A percentile compares a stretch with the other conserved stretches of the same genome.
These are phyloP conservation scores for Chlorospingus semifuscus DNA, from an alignment of 2,797 vertebrate genomes.

Conservation along the genomic window DNA sequence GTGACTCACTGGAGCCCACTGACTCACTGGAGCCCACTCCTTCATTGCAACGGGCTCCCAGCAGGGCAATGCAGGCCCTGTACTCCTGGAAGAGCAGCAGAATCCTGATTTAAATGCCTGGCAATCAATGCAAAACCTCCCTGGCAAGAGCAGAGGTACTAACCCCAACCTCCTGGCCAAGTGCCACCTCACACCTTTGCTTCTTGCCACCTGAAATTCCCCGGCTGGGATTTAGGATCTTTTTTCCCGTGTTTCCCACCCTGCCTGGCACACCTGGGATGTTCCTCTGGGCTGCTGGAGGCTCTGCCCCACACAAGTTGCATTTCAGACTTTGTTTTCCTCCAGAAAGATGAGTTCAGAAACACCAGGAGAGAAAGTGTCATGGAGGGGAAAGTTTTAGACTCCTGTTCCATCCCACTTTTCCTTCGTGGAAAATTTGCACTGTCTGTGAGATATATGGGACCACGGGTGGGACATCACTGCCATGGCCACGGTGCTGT, in stretches of 20 bases:
- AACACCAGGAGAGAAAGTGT: neutral
- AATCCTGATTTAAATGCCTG: conserved; percentile 29
- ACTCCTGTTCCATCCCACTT: neutral
- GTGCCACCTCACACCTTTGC: neutral
- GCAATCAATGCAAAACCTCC: neutral
- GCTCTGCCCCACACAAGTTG: neutral
- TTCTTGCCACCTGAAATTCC: conserved; percentile 28
- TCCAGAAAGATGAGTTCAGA: neutral
- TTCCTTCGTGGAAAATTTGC: neutral
- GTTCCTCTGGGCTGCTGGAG: neutral
- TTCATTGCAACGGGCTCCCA: neutral
- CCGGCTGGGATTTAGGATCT: neutral
- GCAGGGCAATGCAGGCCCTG: neutral
- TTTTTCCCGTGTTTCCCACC: neutral
- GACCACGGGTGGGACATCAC: no score
- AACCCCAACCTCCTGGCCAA: neutral
- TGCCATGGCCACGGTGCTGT: neutral
- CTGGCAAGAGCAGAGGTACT: neutral
- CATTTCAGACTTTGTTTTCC: neutral
- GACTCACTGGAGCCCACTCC: neutral
- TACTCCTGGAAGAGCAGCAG: neutral
- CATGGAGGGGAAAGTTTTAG: neutral
- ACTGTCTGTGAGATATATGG: fast-evolving
- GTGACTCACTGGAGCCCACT: conserved; percentile 1
- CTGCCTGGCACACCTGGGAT: neutral